phyloP scores from a whole-genome alignment of 2,113 vertebrate species.

The Proteles cristata region DNA sequence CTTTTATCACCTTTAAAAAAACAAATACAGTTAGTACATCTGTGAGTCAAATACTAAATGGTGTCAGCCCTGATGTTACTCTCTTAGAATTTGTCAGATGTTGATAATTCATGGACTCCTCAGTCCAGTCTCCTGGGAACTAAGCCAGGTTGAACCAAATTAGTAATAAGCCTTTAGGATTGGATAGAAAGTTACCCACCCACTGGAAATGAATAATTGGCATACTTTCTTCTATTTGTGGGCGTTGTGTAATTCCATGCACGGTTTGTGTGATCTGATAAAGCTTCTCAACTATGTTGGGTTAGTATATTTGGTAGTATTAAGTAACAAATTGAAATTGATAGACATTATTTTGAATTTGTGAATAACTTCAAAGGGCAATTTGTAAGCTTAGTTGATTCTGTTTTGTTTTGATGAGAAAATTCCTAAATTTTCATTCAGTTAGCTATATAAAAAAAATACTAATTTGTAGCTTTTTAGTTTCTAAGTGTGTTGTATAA shows the following conservation, averaged over 20 bases:
- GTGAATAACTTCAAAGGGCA: constrained; percentile 17
- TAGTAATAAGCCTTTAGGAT: not conserved
- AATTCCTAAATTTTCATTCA: constrained; percentile 37
- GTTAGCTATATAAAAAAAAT: not conserved
- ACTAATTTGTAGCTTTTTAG: not conserved
- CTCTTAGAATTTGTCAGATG: constrained; percentile 1
- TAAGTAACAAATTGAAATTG: not conserved
- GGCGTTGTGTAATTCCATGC: not conserved
- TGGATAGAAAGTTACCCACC: constrained; percentile 21
- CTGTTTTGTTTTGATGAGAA: constrained; percentile 42
- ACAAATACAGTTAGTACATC: constrained; percentile 13
- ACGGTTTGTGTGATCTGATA: not conserved
- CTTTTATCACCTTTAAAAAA: constrained; percentile 42
- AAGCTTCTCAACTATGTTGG: not conserved
- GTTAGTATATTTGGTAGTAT: not conserved
- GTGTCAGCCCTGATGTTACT: not conserved
- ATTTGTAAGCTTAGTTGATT: not conserved
- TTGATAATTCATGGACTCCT: not conserved
- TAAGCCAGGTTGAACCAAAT: constrained; percentile 32
- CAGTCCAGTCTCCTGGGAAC: not conserved
- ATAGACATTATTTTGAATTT: constrained; percentile 34
- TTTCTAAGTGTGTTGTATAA: not conserved
- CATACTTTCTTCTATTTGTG: not conserved
- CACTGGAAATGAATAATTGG: constrained; percentile 41
- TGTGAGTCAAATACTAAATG: not conserved